phyloP scores from a whole-genome alignment of 2,888 invertebrate genomes.

The Stegana nigrithorax region DNA sequence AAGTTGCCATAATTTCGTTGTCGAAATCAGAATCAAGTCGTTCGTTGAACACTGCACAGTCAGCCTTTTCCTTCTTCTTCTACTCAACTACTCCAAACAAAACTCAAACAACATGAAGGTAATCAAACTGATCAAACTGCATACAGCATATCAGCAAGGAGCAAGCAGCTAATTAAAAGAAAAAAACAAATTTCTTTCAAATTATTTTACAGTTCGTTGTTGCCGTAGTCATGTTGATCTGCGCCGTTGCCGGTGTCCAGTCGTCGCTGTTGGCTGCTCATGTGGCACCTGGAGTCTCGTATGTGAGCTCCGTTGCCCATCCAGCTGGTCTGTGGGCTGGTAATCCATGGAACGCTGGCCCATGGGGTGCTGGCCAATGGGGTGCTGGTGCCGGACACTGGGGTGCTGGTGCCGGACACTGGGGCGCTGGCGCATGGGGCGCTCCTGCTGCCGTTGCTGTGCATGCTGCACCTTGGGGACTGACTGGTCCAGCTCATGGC shows the following conservation, averaged over 20 bases:
- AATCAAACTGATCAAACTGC: constrained; percentile 26
- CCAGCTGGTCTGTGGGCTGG: constrained; percentile 32
- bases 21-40: constrained; percentile 66
- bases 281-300: constrained; percentile 56
- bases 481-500: constrained; percentile 39
- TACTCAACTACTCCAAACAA: constrained; percentile 39
- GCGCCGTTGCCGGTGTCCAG: constrained; percentile 64
- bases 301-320: constrained; percentile 57
- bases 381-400: constrained; percentile 39
- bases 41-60: constrained; percentile 60
- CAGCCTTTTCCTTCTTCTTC: constrained; percentile 41
- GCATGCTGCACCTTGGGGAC: constrained; percentile 44
- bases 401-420: constrained; percentile 38
- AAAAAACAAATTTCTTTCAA: background rate
- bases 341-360: constrained; percentile 38
- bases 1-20: constrained; percentile 64
- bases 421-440: constrained; percentile 43
- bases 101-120: constrained; percentile 66
- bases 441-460: constrained; percentile 56
- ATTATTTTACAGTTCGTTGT: constrained; percentile 55
- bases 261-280: constrained; percentile 57
- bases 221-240: constrained; percentile 67
- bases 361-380: constrained; percentile 41
- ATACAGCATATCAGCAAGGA: background rate
- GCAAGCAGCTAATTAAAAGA: background rate